A percentile compares a stretch with the other conserved stretches of the same genome.
These are phyloP conservation scores for Brevimyrus niger DNA, from an alignment of 2,113 vertebrate genomes.

Conservation along the genomic window DNA sequence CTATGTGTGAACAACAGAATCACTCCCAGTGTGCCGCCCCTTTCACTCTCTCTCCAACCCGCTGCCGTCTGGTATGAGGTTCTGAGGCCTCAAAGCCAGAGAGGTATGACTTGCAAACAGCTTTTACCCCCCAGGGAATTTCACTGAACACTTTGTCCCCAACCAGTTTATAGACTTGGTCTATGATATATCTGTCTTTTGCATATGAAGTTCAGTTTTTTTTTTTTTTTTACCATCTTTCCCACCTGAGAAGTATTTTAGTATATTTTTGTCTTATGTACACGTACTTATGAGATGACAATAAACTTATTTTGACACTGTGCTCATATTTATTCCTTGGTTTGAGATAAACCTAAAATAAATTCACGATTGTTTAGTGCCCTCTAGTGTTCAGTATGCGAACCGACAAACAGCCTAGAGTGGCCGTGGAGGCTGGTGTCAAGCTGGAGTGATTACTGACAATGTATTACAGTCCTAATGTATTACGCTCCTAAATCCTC, in stretches of 20 bases:
- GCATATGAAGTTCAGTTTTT: too few species aligned
- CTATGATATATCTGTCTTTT: too few species aligned
- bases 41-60: background rate
- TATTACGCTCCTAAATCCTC: background rate
- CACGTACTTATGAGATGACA: background rate
- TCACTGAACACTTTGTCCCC: background rate
- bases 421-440: background rate
- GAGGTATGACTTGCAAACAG: background rate
- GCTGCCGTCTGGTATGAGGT: background rate
- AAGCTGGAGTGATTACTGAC: background rate
- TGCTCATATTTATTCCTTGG: background rate
- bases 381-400: background rate
- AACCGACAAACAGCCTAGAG: background rate
- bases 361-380: background rate
- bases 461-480: background rate
- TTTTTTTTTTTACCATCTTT: background rate
- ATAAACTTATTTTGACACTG: background rate
- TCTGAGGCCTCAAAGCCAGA: background rate
- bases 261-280: background rate
- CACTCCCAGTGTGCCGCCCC: background rate
- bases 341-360: background rate
- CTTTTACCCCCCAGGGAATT: background rate
- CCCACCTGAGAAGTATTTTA: background rate
- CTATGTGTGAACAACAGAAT: background rate
- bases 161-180: background rate